Evolutionary conservation across 2,113 vertebrate species (phyloP).

Genomic region (Coracopsis vasa): DNA sequence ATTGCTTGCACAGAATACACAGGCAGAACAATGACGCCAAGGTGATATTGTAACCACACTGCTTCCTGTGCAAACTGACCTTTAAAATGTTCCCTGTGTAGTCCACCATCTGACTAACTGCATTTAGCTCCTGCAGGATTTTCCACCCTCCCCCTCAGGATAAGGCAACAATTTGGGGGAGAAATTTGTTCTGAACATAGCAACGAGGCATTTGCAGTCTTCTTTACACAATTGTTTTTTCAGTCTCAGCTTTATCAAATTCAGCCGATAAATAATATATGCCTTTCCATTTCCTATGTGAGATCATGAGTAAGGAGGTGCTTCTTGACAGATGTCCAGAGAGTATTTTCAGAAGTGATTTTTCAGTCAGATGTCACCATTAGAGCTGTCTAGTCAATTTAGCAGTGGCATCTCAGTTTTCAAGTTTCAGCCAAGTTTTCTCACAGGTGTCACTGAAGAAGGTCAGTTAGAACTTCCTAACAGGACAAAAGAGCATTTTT

Average conservation of each 20-base stretch:
- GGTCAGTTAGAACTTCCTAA: background rate
- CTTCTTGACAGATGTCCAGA: slow-evolving; percentile 31
- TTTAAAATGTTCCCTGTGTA: background rate
- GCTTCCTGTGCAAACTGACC: background rate
- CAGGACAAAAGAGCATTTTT: slow-evolving; percentile 21
- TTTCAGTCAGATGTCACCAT: slow-evolving; percentile 14
- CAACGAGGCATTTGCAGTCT: background rate
- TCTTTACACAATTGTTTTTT: slow-evolving; percentile 1
- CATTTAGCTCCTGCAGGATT: background rate
- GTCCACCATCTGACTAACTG: background rate
- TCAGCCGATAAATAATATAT: slow-evolving; percentile 42
- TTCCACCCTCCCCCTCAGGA: background rate
- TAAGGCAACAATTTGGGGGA: background rate
- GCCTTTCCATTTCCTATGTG: slow-evolving; percentile 27
- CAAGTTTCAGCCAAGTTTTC: slow-evolving; percentile 38
- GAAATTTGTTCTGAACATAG: background rate
- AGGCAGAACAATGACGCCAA: background rate
- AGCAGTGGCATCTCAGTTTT: slow-evolving; percentile 35
- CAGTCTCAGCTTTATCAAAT: slow-evolving; percentile 3
- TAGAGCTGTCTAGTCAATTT: slow-evolving; percentile 17
- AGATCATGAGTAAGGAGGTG: slow-evolving; percentile 42
- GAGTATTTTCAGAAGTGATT: slow-evolving; percentile 39
- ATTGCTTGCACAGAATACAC: background rate
- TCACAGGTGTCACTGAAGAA: background rate
- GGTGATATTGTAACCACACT: background rate